These are phyloP conservation scores for Micrastur ruficollis DNA, from an alignment of 2,797 vertebrate species.

Conservation along the genomic window DNA sequence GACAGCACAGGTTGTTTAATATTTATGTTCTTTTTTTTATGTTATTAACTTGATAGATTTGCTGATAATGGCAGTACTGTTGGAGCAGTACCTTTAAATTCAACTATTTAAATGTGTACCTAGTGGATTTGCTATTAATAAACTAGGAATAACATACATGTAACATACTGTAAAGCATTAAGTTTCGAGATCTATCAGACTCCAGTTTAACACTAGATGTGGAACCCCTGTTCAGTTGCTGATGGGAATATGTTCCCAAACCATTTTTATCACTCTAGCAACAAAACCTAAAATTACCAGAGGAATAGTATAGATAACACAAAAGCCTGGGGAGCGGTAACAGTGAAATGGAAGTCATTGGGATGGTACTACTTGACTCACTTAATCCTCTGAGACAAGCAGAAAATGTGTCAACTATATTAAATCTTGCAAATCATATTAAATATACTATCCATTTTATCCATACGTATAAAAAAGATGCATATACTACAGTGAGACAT, in stretches of 20 bases:
- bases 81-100: not conserved
- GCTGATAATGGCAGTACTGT: not conserved
- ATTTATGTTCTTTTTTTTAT: not conserved
- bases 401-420: not conserved
- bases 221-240: not conserved
- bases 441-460: not conserved
- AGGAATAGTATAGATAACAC: not conserved
- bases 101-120: not conserved
- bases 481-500: not conserved
- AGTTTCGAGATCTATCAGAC: not conserved
- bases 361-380: not conserved
- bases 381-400: not conserved
- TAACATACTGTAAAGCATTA: not conserved
- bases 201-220: not conserved
- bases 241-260: not conserved
- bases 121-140: not conserved
- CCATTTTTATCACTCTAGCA: not conserved
- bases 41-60: not conserved
- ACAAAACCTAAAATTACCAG: not conserved
- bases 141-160: not conserved
- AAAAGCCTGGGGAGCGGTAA: not conserved
- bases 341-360: not conserved
- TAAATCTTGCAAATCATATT: not conserved
- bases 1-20: not conserved
- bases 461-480: not conserved